Base-by-base conservation (phyloP, 2,797 vertebrate species). In the Dermochelys coriacea region DNA sequence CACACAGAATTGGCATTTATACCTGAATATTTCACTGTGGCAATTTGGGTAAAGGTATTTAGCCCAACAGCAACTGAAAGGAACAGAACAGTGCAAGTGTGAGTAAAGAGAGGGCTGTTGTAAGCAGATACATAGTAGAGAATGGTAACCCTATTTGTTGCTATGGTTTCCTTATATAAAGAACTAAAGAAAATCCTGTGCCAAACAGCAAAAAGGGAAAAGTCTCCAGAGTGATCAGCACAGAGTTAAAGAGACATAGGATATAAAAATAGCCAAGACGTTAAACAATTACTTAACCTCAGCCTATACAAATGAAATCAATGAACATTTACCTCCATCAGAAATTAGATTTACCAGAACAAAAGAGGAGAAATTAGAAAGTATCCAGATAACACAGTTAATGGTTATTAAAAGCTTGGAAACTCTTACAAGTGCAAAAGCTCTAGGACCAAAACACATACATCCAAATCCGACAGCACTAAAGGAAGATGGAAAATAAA, bases 251-350 rank as follows among this genome's bases (percentile, higher is more conserved):
- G 84, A 94, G 84, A 94, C 29, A 80, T 1, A 11, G 93, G 94
- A 93, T 94, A 97, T 96, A 95, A 96, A 97, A 97, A 94, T 8
- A 96, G 78, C 93, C 92, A 94, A 75, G 54, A 93, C 91, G 86
- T 84, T 94, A 93, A 95, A 93, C 91, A 95, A 95, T 96, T 96
- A 92, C 83, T 94, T 96, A 94, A 96, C 75, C 57, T 78, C 80
- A 96, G 80, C 87, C 90, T 97, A 91, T 94, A 97, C 80, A 98
- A 97, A 96, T 96, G 52, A 97, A 98, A 98, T 98, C 96, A 97
- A 98, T 96, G 93, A 96, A 91, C 47, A 19, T 96, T 98, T 97
- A 91, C 96, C 93, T 96, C 94, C 64, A 93, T 93, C 88, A 97
- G 96, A 96, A 97, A 98, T 96, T 95, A 94, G 85, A 94, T 92